Base-by-base conservation (phyloP, 2,797 vertebrate species). In the Gouania willdenowi region DNA sequence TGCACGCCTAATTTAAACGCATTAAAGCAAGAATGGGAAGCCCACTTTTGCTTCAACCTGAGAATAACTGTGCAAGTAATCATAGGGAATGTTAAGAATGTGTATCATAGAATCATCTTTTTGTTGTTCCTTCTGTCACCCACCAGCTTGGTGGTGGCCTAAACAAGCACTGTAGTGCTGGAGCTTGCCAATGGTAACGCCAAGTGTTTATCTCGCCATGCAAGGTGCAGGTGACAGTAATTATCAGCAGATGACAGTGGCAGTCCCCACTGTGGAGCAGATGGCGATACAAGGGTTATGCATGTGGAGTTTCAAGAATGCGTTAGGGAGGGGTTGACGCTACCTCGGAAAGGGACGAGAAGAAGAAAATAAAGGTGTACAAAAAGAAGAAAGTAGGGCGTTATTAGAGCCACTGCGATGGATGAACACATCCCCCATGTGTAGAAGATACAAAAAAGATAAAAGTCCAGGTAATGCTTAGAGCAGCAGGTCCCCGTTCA, bases 191-290 rank as follows among this genome's bases (percentile, higher is more conserved):
- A 65, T 66, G 64, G 70, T 78, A 77, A 66, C 43, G 57, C 69
- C 69, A 82, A 80, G 87, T 90, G 85, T 85, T 77, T 88, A 88
- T 71, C 57, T 71, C 73, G 68, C 63, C 41, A 77, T 72, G 85
- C 81, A 69, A 72, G 42, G 72, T 84, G 89, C 93, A 94, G 92
- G 92, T 94, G 92, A 93, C 90, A 91, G 87, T 92, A 90, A 91
- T 93, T 89, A 92, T 85, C 78, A 88, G 89, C 90, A 91, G 90
- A 91, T 90, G 92, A 93, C 89, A 90, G 89, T 82, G 84, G 85
- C 77, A 81, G 88, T 90, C 75, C 61, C 66, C 87, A 86, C 78
- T 83, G 71, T 75, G 84, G 81, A 88, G 87, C 92, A 94, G 91
- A 93, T 91, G 92, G 92, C 54, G 70, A 87, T 62, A 77, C 81